Base-by-base conservation (phyloP, 1,140 invertebrate genomes). In the Sitodiplosis mosellana region DNA sequence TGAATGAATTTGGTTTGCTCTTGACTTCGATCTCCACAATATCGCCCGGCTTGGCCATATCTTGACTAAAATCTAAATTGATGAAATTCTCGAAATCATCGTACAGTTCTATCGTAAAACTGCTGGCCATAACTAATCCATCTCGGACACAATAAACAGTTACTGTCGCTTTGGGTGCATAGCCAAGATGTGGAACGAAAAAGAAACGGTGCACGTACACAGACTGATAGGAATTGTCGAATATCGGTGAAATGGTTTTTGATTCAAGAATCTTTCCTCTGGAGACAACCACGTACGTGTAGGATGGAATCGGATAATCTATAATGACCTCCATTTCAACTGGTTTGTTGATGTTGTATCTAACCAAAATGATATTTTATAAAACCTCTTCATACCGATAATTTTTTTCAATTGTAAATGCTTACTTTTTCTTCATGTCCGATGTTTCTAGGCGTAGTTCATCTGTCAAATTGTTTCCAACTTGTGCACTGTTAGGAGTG, bases 1-100 rank as follows among this genome's bases (percentile, higher is more conserved):
- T 77, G 55, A 81, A 83, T 2, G 89, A 90, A 60, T 89, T 82
- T 2, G 88, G 84, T 57, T 81, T 83, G 1, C 88, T 77, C 34
- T 72, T 73, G 7, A 94, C 73, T 2, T 71, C 71, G 0, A 92
- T 66, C 52, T 83, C 76, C 6, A 91, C 75, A 33, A 76, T 72
- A 33, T 76, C 70, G 1, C 80, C 83, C 5, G 85, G 86, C 48
- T 73, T 71, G 1, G 76, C 76, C 64, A 78, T 69, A 14, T 71
- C 66, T 10, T 8, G 34, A 8, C 8, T 36, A 8, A 36, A 8
- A 1, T 75, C 70, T 33, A 66, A 71, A 2, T 76, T 55, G 58
- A 71, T 69, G 33, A 83, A 62, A 43, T 75, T 68, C 14, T 80
- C 67, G 75, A 77, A 48, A 5, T 79, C 65, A 21, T 83, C 84